Evolutionary conservation across 1,140 invertebrate genomes (phyloP).

Genomic region (Condylostylus longicornis): DNA sequence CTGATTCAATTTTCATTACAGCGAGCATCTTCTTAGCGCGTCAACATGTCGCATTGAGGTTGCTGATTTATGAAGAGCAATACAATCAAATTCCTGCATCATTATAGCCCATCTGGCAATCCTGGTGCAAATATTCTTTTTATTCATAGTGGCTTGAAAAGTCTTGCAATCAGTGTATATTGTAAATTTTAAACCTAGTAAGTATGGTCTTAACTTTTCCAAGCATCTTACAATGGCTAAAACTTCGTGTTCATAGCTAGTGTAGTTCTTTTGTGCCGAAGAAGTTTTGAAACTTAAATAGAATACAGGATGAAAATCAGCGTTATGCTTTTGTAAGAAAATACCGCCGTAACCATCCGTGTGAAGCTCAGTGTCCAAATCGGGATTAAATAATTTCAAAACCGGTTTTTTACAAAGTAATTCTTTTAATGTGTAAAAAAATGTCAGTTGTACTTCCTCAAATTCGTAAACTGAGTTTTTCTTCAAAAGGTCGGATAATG

Average conservation of each 20-base stretch:
- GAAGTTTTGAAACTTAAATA: not conserved
- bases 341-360: too few species aligned
- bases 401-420: constrained; percentile 16
- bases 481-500: constrained; percentile 15
- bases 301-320: not conserved
- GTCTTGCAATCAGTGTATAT: constrained; percentile 18
- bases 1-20: too few species aligned
- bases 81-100: constrained; percentile 2
- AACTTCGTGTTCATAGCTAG: constrained; percentile 31
- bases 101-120: constrained; percentile 10
- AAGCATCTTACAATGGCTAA: constrained; percentile 32
- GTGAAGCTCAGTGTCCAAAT: too few species aligned
- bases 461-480: constrained; percentile 6
- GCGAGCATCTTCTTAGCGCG: constrained; percentile 10
- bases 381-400: constrained; percentile 23
- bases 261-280: constrained; percentile 26
- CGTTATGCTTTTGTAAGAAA: constrained; percentile 8
- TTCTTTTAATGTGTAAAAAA: not conserved
- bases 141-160: constrained; percentile 20
- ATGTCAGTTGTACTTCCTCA: not conserved
- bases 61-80: not conserved
- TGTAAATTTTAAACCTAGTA: constrained; percentile 7
- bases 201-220: constrained; percentile 21
- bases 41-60: constrained; percentile 7
- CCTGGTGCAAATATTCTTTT: constrained; percentile 17